Evolutionary conservation across 2,888 invertebrate species (phyloP), one percentile per base, ranked within the genome.

Genomic region (Cyclophora punctaria): DNA sequence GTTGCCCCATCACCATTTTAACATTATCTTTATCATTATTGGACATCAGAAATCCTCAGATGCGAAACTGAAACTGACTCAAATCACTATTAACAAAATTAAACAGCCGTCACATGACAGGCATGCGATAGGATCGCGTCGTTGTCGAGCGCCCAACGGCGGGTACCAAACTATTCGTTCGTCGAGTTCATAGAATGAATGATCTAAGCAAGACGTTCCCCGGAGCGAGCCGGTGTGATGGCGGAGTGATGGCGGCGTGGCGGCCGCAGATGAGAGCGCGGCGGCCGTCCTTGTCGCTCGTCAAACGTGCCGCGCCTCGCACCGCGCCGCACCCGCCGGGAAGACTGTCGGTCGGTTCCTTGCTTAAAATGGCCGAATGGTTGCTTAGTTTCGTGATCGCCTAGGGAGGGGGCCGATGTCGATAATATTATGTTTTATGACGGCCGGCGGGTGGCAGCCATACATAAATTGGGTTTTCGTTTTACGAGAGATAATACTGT

Each of bases 381-480:
- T 78, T 76, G 78, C 78, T 83, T 82, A 82, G 86, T 82, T 83
- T 83, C 85, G 84, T 83, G 86, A 84, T 84, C 80, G 86, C 81
- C 83, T 82, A 82, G 85, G 84, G 86, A 81, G 84, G 83, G 81
- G 80, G 79, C 69, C 76, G 77, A 74, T 77, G 81, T 82, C 84
- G 84, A 85, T 85, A 86, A 81, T 85, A 81, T 84, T 84, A 85
- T 84, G 81, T 84, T 85, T 85, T 84, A 86, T 79, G 81, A 73
- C 78, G 67, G 33, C 7, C 44, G 20, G 33, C 76, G 79, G 80
- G 76, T 73, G 80, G 79, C 75, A 70, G 64, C 63, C 66, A 69
- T 69, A 79, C 80, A 79, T 82, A 81, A 82, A 84, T 81, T 82
- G 80, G 78, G 79, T 82, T 81, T 83, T 80, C 83, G 78, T 81